phyloP scores from a whole-genome alignment of 2,113 vertebrate species.

The Corydoras maculifer region DNA sequence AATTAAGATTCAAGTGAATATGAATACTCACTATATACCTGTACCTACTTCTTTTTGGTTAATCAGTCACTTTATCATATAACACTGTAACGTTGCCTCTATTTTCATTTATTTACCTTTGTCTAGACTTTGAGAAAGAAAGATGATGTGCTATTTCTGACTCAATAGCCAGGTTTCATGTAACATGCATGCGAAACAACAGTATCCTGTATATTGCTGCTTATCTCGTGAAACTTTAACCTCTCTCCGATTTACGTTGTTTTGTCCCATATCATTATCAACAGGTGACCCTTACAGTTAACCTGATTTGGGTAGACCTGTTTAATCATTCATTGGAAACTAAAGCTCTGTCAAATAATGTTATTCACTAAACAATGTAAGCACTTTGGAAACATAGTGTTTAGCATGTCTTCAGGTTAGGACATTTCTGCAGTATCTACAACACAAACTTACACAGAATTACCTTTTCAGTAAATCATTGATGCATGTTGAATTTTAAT shows the following conservation, averaged over 20 bases:
- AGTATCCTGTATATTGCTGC: constrained; percentile 4
- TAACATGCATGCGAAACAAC: constrained; percentile 8
- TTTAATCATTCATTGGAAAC: constrained; percentile 24
- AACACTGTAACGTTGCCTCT: background rate
- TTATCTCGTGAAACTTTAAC: constrained; percentile 40
- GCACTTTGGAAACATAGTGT: background rate
- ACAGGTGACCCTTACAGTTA: constrained; percentile 32
- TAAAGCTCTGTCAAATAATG: constrained; percentile 2
- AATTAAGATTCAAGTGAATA: background rate
- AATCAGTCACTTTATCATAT: background rate
- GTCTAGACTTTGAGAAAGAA: constrained; percentile 8
- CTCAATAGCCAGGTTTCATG: background rate
- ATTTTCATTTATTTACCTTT: too few species aligned
- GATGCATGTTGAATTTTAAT: background rate
- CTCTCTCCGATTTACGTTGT: constrained; percentile 27
- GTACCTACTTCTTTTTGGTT: too few species aligned
- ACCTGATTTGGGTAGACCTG: constrained; percentile 24
- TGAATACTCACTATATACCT: background rate
- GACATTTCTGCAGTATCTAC: background rate
- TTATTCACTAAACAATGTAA: constrained; percentile 13
- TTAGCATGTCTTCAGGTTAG: background rate
- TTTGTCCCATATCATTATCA: constrained; percentile 13
- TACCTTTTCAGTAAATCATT: background rate
- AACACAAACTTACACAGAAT: background rate
- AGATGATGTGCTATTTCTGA: constrained; percentile 2